Conservation (phyloP, 2,113 vertebrate genomes). For the western clawed frog (Xenopus tropicalis) region DNA sequence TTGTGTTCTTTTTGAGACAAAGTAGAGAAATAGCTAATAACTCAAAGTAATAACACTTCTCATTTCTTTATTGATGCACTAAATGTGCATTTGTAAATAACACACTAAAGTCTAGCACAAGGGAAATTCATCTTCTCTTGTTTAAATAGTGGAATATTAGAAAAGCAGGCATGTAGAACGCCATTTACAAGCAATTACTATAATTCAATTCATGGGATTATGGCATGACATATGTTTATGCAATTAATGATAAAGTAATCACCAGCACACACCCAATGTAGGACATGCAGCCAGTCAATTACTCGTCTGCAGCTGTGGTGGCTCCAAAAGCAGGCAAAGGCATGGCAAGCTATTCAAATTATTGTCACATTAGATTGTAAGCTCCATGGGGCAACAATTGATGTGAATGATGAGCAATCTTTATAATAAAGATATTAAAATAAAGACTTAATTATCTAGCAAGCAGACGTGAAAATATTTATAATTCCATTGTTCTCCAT, state of each 20-base stretch:
- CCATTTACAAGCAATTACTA: constrained; percentile 17
- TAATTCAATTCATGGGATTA: constrained; percentile 19
- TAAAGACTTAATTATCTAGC: too few relatives aligned
- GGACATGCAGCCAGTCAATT: constrained; percentile 13
- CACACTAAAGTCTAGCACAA: constrained; percentile 3
- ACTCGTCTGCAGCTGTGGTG: not conserved
- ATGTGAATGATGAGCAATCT: too few relatives aligned
- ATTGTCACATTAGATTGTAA: too few relatives aligned
- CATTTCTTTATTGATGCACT: constrained; percentile 23
- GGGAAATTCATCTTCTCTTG: constrained; percentile 17
- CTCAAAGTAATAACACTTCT: constrained; percentile 8
- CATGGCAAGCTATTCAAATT: not conserved
- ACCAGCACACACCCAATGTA: constrained; percentile 4
- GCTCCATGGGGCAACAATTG: too few relatives aligned
- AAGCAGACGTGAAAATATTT: too few relatives aligned
- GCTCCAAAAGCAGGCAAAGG: not conserved
- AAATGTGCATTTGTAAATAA: constrained; percentile 29
- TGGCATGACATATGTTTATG: constrained; percentile 33
- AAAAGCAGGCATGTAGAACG: constrained; percentile 14
- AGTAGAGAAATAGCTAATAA: constrained; percentile 1
- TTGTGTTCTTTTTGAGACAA: constrained; percentile 7
- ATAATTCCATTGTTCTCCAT: too few relatives aligned
- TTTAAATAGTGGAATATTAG: constrained; percentile 13
- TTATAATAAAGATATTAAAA: too few relatives aligned
- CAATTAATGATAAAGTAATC: constrained; percentile 29